Conservation (phyloP, 2,888 invertebrate genomes). For the Syrista parreyssii region DNA sequence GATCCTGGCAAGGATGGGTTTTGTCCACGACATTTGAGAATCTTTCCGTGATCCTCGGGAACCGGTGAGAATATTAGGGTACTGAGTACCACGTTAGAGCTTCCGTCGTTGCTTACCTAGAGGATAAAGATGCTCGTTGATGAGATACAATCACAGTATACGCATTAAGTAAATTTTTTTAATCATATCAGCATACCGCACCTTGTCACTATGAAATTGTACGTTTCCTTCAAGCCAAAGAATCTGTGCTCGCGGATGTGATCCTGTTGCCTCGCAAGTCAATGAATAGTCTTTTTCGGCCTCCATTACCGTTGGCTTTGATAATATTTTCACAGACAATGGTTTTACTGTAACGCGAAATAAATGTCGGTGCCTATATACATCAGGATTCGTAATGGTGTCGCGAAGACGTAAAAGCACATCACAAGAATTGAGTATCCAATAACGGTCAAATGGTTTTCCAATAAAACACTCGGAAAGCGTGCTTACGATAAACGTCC, state of each 20-base stretch:
- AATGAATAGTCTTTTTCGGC: constrained; percentile 84
- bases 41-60: constrained; percentile 87
- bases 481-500: constrained; percentile 84
- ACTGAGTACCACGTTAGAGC: constrained; percentile 81
- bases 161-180: background rate
- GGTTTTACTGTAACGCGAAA: constrained; percentile 78
- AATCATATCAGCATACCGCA: constrained; percentile 52
- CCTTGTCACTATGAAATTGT: constrained; percentile 81
- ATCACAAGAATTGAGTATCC: background rate
- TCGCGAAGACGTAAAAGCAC: background rate
- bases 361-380: background rate
- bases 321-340: constrained; percentile 78
- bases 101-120: constrained; percentile 74
- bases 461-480: background rate
- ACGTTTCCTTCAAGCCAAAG: constrained; percentile 87
- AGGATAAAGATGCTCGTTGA: constrained; percentile 25
- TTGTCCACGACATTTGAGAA: constrained; percentile 86
- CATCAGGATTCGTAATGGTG: background rate
- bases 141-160: background rate
- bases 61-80: constrained; percentile 83
- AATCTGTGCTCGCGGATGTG: constrained; percentile 86
- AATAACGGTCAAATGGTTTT: background rate
- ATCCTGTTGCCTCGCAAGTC: constrained; percentile 85
- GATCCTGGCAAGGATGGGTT: constrained; percentile 83
- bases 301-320: constrained; percentile 81